Evolutionary conservation across 2,888 invertebrate species (phyloP).

Genomic region (Erannis defoliaria): DNA sequence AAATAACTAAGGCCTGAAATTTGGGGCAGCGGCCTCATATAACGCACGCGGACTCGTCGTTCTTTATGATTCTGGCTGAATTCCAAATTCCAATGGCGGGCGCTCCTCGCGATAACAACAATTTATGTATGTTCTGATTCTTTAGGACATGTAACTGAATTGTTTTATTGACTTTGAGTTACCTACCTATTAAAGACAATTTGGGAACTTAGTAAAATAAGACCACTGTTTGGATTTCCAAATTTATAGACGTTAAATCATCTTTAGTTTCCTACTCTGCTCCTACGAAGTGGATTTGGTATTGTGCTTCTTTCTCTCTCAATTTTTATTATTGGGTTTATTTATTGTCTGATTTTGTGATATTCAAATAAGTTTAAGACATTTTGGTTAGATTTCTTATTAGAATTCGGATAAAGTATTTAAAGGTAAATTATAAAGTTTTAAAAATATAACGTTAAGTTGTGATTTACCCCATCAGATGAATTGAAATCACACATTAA

Average conservation of each 20-base stretch:
- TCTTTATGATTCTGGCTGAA: slow-evolving; percentile 73
- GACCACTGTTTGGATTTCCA: not conserved
- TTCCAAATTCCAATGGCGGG: slow-evolving; percentile 69
- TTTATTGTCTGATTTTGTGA: too few species aligned
- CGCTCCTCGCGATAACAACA: slow-evolving; percentile 61
- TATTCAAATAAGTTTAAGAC: not conserved
- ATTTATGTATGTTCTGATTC: slow-evolving; percentile 65
- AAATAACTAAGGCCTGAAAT: slow-evolving; percentile 67
- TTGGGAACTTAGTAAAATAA: slow-evolving; percentile 2
- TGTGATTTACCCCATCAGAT: not conserved
- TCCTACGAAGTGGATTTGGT: not conserved
- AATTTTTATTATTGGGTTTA: not conserved
- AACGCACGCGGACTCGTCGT: slow-evolving; percentile 63
- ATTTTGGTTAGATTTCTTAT: not conserved
- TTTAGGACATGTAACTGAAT: slow-evolving; percentile 50
- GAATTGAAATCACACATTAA: not conserved
- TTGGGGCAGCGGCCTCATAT: slow-evolving; percentile 74
- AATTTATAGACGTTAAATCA: not conserved
- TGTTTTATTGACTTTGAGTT: slow-evolving; percentile 29
- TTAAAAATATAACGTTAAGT: too few species aligned
- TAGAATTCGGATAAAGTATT: not conserved
- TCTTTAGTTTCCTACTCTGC: not conserved
- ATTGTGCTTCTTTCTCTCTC: not conserved
- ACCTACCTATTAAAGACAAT: slow-evolving; percentile 40
- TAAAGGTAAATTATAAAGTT: not conserved